These are phyloP conservation scores for Dione juno DNA, from an alignment of 2,888 invertebrate species.

Conservation along the genomic window DNA sequence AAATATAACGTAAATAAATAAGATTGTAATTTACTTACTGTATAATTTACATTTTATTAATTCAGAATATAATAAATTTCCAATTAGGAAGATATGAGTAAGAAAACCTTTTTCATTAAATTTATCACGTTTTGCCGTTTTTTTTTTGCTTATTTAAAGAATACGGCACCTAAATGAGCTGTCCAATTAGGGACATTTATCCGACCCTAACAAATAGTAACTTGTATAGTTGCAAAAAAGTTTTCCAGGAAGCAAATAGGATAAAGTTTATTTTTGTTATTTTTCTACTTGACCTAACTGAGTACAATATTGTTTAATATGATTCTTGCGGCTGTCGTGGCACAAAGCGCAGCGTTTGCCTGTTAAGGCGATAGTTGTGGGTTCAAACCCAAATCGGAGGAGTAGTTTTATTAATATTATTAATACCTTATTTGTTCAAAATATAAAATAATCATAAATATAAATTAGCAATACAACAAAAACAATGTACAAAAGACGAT, in stretches of 20 bases:
- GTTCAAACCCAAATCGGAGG: too few species aligned
- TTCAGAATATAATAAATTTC: not conserved
- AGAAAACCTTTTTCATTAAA: constrained; percentile 5
- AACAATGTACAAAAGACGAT: too few species aligned
- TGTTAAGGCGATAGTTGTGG: not conserved
- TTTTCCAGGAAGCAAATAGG: not conserved
- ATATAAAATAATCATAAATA: too few species aligned
- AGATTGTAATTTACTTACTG: not conserved
- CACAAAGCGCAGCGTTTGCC: too few species aligned
- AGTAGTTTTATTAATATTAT: too few species aligned
- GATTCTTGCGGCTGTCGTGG: too few species aligned
- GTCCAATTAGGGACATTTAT: constrained; percentile 33
- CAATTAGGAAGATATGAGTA: constrained; percentile 8
- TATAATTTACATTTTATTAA: not conserved
- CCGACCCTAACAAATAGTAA: constrained; percentile 25
- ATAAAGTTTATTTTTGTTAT: not conserved
- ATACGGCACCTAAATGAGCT: constrained; percentile 18
- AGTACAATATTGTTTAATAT: not conserved
- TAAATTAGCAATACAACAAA: too few species aligned
- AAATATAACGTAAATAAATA: not conserved
- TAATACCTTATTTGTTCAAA: too few species aligned
- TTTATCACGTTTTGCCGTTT: constrained; percentile 18
- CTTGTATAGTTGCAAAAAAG: constrained; percentile 24
- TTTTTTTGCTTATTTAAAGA: constrained; percentile 35
- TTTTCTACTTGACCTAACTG: not conserved